Evolutionary conservation across 2,888 invertebrate genomes (phyloP).

Genomic region (Mesorhabditis belari): DNA sequence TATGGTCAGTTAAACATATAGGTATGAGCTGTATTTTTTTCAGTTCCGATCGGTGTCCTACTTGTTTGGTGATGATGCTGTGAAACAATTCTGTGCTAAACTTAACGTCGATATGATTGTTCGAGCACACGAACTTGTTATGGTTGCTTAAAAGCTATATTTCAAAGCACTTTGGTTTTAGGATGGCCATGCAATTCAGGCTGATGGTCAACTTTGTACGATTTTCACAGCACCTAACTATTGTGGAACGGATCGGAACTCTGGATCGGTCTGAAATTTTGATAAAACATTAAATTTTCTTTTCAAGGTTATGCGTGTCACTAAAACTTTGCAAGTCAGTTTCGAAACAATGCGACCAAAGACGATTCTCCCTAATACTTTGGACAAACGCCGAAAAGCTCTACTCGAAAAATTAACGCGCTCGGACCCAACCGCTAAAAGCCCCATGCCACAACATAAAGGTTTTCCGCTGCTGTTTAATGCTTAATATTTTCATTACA

Average conservation of each 20-base stretch:
- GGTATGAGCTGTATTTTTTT: background rate
- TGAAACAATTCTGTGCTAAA: constrained; percentile 23
- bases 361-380: background rate
- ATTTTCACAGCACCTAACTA: constrained; percentile 49
- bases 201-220: constrained; percentile 28
- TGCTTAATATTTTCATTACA: no score
- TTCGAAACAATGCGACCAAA: constrained; percentile 16
- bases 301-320: constrained; percentile 13
- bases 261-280: constrained; percentile 22
- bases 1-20: background rate
- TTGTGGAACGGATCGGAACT: constrained; percentile 40
- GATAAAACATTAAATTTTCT: background rate
- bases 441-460: background rate
- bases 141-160: constrained; percentile 3
- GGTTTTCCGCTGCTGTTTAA: no score
- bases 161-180: background rate
- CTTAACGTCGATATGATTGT: constrained; percentile 36
- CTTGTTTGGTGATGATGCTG: constrained; percentile 31
- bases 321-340: constrained; percentile 8
- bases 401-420: background rate
- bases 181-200: constrained; percentile 31
- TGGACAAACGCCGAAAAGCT: background rate
- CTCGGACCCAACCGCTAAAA: background rate
- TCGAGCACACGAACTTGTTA: constrained; percentile 40
- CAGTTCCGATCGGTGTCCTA: constrained; percentile 31